Conservation (phyloP, 2,888 invertebrate species). For the Heteromyza rotundicornis region DNA sequence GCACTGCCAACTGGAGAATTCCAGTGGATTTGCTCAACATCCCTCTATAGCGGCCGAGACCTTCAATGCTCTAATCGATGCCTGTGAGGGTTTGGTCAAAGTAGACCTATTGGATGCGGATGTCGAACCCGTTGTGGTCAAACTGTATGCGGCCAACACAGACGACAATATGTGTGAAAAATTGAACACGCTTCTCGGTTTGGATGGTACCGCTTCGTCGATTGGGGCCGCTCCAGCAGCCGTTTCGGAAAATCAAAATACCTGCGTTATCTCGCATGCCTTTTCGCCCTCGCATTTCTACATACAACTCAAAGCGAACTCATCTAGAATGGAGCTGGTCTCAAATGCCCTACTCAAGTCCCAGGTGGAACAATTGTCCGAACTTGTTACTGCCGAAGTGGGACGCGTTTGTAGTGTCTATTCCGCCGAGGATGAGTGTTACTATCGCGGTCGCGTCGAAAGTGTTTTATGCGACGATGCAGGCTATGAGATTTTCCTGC, state of each 20-base stretch:
- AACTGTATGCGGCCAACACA: constrained; percentile 42
- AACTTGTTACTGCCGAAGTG: constrained; percentile 28
- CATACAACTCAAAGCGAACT: constrained; percentile 68
- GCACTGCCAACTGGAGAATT: constrained; percentile 68
- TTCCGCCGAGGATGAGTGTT: constrained; percentile 73
- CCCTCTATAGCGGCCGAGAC: constrained; percentile 42
- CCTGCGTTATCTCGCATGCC: constrained; percentile 71
- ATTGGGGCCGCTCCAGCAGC: background rate
- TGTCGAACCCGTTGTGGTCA: constrained; percentile 43
- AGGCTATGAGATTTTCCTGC: constrained; percentile 74
- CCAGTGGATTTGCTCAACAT: constrained; percentile 62
- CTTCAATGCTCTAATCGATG: constrained; percentile 48
- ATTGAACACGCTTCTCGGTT: constrained; percentile 45
- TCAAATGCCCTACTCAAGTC: constrained; percentile 46
- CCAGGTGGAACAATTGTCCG: constrained; percentile 32
- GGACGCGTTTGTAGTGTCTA: constrained; percentile 39
- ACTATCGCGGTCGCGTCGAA: constrained; percentile 77
- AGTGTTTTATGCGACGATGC: constrained; percentile 75
- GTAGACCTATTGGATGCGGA: constrained; percentile 45
- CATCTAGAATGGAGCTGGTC: constrained; percentile 45
- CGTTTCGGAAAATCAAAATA: constrained; percentile 31
- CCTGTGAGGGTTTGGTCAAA: constrained; percentile 47
- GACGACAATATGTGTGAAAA: constrained; percentile 49
- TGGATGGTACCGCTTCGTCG: constrained; percentile 23
- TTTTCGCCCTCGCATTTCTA: constrained; percentile 76